Conservation (phyloP, 92 coral and sea anemone genomes). For the Pocillopora grandis region DNA sequence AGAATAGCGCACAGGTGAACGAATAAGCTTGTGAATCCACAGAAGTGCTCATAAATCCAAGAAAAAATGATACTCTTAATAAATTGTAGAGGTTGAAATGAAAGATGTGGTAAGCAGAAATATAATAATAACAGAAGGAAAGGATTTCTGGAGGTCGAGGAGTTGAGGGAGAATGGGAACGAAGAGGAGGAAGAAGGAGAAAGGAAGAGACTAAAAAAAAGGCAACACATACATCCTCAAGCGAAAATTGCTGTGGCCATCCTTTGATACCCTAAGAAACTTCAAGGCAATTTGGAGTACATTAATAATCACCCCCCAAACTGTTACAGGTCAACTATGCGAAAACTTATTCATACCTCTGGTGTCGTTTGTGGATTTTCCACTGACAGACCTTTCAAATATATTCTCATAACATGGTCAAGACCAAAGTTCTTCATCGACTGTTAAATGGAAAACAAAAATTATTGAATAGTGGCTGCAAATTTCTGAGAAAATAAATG, state of each 20-base stretch:
- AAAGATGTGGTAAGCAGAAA: neutral
- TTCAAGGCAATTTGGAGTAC: no score
- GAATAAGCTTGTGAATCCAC: no score
- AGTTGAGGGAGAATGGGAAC: neutral
- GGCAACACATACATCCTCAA: neutral
- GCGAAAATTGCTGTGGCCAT: no score
- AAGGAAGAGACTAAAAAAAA: neutral
- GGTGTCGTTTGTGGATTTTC: constrained; percentile 59
- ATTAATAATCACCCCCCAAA: no score
- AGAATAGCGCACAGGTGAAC: neutral
- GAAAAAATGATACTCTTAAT: neutral
- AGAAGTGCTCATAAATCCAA: neutral
- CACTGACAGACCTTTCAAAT: constrained; percentile 75
- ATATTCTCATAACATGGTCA: constrained; percentile 85
- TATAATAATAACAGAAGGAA: neutral
- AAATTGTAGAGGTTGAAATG: neutral
- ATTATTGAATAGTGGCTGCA: neutral
- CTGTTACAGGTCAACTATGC: no score
- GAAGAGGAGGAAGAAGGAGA: neutral
- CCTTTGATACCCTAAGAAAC: no score
- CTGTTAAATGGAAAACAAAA: constrained; percentile 33
- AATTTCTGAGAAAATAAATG: no score
- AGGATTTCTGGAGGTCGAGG: neutral
- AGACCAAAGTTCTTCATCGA: constrained; percentile 93
- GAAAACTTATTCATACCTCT: constrained; percentile 57